Percentiles rank a stretch among this genome's conserved stretches.
These are phyloP conservation scores for Crenichthys baileyi DNA, from an alignment of 2,797 vertebrate species.

Conservation along the genomic window DNA sequence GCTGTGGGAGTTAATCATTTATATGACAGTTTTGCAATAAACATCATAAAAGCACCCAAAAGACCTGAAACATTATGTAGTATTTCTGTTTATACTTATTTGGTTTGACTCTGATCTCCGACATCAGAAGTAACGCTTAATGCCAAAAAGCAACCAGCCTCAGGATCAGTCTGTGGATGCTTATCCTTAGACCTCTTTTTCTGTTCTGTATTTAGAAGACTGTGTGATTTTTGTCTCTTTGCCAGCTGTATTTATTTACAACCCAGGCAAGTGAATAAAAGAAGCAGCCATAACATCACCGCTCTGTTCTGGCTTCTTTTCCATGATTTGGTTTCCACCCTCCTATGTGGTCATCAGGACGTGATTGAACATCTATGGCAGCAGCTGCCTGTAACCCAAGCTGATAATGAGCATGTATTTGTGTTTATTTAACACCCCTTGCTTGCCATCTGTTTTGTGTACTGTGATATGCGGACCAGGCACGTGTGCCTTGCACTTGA, in stretches of 20 bases:
- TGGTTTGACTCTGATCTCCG: conserved; percentile 34
- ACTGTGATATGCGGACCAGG: conserved; percentile 65
- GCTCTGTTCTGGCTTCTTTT: background rate
- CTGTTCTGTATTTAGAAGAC: conserved; percentile 12
- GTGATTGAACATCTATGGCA: conserved; percentile 51
- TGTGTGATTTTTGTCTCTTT: conserved; percentile 13
- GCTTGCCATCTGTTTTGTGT: conserved; percentile 77
- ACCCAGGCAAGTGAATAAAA: conserved; percentile 36
- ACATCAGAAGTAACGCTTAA: conserved; percentile 44
- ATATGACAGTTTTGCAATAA: conserved; percentile 52
- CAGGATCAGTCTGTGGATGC: conserved; percentile 3
- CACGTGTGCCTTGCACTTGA: conserved; percentile 63
- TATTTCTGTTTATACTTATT: conserved; percentile 48
- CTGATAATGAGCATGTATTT: conserved; percentile 65
- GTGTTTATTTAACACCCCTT: conserved; percentile 78
- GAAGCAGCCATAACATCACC: background rate
- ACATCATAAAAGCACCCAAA: conserved; percentile 59
- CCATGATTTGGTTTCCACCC: conserved; percentile 26
- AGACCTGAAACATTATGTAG: conserved; percentile 51
- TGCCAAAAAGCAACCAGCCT: conserved; percentile 37
- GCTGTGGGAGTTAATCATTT: conserved; percentile 62
- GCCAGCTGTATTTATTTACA: conserved; percentile 40
- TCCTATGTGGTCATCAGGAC: conserved; percentile 18
- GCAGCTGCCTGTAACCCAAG: conserved; percentile 75
- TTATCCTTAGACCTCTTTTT: background rate